These are phyloP conservation scores for Pardosa pseudoannulata DNA, from an alignment of 2,888 invertebrate genomes.

Conservation along the genomic window DNA sequence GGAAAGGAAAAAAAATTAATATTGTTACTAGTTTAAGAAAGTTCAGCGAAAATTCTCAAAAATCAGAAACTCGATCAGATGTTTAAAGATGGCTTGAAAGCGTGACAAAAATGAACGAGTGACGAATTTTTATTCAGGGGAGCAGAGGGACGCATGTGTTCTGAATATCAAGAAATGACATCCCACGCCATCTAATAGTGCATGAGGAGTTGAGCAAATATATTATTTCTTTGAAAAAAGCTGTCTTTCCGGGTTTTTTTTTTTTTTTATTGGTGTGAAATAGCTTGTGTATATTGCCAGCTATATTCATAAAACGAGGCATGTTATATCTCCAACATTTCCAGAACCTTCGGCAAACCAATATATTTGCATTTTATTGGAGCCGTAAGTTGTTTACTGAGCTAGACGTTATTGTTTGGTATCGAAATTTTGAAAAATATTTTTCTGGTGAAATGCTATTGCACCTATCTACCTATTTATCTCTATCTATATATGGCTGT, in stretches of 20 bases:
- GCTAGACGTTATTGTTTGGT: too few species aligned
- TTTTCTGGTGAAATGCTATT: too few species aligned
- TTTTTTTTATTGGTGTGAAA: neutral
- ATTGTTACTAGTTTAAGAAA: neutral
- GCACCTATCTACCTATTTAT: too few species aligned
- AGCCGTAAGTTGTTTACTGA: too few species aligned
- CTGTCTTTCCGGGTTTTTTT: neutral
- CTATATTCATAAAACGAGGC: too few species aligned
- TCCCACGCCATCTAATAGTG: neutral
- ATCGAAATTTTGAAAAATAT: too few species aligned
- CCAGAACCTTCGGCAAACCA: too few species aligned
- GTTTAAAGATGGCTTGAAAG: neutral
- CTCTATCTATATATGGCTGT: too few species aligned
- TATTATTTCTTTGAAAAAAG: neutral
- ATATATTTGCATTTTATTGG: too few species aligned
- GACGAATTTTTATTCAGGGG: constrained; percentile 24
- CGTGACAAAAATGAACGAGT: constrained; percentile 13
- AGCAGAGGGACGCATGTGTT: neutral
- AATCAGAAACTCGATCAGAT: neutral
- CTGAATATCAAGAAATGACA: constrained; percentile 4
- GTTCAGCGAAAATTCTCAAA: neutral
- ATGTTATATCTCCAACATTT: too few species aligned
- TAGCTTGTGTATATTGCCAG: too few species aligned
- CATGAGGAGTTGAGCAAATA: neutral
- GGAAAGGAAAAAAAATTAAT: neutral